Percentiles rank a stretch among this genome's conserved stretches.
Conservation (phyloP, 2,113 vertebrate species). For the Buteo buteo region DNA sequence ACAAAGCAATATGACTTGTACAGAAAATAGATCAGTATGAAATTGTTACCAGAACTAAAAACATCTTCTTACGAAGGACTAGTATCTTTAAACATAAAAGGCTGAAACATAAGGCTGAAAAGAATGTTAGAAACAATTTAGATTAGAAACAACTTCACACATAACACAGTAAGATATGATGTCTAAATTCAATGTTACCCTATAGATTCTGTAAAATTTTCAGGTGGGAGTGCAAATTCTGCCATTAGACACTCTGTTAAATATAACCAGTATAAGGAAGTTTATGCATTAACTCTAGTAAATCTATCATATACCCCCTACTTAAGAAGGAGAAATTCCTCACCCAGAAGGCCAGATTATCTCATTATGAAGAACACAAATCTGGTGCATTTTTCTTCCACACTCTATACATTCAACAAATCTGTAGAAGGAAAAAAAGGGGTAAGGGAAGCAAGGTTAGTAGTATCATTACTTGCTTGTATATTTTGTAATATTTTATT, state of each 20-base stretch:
- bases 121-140: not conserved
- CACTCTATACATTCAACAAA: conserved; percentile 97
- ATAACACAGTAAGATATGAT: not conserved
- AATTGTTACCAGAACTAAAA: not conserved
- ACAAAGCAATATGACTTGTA: not conserved
- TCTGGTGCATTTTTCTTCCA: conserved; percentile 98
- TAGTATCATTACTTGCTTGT: not conserved
- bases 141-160: not conserved
- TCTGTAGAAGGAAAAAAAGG: conserved; percentile 65
- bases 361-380: conserved; percentile 96
- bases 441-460: not conserved
- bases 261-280: not conserved
- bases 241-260: not conserved
- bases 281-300: not conserved
- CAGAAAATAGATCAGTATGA: not conserved
- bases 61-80: not conserved
- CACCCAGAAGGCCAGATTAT: conserved; percentile 96
- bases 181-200: not conserved
- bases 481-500: not conserved
- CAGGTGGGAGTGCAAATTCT: not conserved
- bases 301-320: not conserved
- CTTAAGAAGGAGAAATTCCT: conserved; percentile 50
- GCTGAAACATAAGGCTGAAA: not conserved
- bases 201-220: not conserved
- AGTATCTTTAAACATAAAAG: not conserved